A percentile compares a stretch with the other conserved stretches of the same genome.
These are phyloP conservation scores for Sula dactylatra DNA, from an alignment of 2,113 vertebrate genomes.

Conservation along the genomic window DNA sequence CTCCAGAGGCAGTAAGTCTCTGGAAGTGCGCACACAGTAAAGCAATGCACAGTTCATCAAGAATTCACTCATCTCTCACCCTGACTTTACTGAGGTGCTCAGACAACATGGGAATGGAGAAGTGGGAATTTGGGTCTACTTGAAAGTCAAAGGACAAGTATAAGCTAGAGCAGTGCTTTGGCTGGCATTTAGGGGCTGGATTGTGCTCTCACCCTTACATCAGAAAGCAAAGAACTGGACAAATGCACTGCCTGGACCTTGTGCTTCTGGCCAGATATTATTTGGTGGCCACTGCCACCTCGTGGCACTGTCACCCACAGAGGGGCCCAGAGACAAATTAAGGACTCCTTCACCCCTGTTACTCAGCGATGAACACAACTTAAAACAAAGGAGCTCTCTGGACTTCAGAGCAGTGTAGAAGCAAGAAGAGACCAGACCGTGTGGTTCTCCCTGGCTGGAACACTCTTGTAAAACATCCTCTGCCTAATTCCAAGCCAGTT, in stretches of 20 bases:
- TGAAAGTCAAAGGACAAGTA: background rate
- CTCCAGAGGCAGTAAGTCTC: background rate
- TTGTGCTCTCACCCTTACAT: background rate
- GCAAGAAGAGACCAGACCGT: background rate
- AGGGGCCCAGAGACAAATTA: background rate
- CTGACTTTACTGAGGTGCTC: background rate
- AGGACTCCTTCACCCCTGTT: background rate
- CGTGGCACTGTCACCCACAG: background rate
- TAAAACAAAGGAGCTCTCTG: background rate
- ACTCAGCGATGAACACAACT: background rate
- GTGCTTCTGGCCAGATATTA: background rate
- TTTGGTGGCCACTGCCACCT: constrained; percentile 27
- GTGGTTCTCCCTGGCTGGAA: background rate
- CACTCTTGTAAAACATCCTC: background rate
- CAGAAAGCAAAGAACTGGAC: background rate
- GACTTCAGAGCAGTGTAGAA: background rate
- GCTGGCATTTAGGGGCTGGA: background rate
- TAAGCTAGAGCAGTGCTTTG: background rate
- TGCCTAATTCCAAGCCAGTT: background rate
- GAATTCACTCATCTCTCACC: background rate
- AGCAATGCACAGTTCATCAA: background rate
- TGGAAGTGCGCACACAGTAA: background rate
- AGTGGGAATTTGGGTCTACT: background rate
- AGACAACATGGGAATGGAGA: background rate
- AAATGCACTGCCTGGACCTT: background rate